phyloP scores from a whole-genome alignment of 2,888 invertebrate species.

The Andrena flavipes region DNA sequence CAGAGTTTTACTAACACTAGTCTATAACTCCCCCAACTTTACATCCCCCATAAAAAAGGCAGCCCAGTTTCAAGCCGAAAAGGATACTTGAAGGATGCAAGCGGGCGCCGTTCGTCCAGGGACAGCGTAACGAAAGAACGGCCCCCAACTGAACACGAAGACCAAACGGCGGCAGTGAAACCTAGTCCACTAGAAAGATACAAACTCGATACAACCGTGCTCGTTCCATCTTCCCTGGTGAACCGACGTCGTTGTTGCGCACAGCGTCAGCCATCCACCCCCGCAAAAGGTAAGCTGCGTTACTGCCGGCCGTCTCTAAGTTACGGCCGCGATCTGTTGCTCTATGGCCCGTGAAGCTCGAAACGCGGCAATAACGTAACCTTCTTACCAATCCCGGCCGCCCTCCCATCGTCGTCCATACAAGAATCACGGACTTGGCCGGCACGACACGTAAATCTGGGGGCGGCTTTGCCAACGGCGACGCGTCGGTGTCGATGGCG shows the following conservation, averaged over 20 bases:
- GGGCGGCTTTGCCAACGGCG: conserved; percentile 54
- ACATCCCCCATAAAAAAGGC: conserved; percentile 4
- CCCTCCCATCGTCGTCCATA: conserved; percentile 50
- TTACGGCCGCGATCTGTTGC: conserved; percentile 76
- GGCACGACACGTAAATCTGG: conserved; percentile 67
- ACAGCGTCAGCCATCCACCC: conserved; percentile 38
- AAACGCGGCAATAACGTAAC: conserved; percentile 80
- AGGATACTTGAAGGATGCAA: conserved; percentile 25
- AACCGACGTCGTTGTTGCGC: conserved; percentile 33
- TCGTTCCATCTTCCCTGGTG: conserved; percentile 41
- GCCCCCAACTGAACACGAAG: conserved; percentile 8
- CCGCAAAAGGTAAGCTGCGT: conserved; percentile 60
- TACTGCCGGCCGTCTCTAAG: conserved; percentile 73
- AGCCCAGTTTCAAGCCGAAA: neutral
- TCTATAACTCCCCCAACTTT: neutral
- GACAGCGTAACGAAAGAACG: conserved; percentile 30
- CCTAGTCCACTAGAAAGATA: conserved; percentile 30
- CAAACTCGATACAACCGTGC: conserved; percentile 29
- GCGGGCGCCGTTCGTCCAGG: conserved; percentile 27
- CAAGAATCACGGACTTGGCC: conserved; percentile 63
- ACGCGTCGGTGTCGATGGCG: conserved; percentile 38
- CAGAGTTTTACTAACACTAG: too few relatives aligned
- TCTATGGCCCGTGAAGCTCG: conserved; percentile 81
- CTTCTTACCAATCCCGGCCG: conserved; percentile 78
- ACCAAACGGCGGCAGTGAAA: conserved; percentile 25